These are phyloP conservation scores for Petrosia ficiformis DNA, from an alignment of 37 sponge, comb jelly and placozoan genomes.

Conservation along the genomic window DNA sequence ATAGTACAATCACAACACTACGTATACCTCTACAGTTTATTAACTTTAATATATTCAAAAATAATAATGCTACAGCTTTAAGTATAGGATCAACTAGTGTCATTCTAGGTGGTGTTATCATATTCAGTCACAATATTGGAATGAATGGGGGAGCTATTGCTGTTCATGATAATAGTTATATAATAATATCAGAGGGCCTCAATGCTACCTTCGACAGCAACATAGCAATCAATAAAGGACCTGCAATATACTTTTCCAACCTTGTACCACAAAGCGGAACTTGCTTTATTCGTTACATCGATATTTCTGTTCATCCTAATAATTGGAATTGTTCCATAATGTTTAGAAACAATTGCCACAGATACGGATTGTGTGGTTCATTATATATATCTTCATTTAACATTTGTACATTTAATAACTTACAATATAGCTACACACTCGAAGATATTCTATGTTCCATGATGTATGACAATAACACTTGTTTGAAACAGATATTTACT, in stretches of 20 bases:
- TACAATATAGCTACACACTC: neutral
- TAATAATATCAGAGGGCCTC: neutral
- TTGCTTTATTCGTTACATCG: neutral
- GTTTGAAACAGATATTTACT: neutral
- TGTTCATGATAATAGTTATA: neutral
- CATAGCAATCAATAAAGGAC: neutral
- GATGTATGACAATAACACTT: neutral
- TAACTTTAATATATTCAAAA: neutral
- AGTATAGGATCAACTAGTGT: neutral
- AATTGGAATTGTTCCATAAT: neutral
- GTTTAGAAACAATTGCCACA: neutral
- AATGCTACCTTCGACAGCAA: neutral
- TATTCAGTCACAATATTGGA: neutral
- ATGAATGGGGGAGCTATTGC: neutral
- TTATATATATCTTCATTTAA: neutral
- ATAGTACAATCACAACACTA: neutral
- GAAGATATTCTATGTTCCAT: neutral
- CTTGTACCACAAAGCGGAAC: neutral
- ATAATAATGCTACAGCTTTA: neutral
- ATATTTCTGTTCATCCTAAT: neutral
- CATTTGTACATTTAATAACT: neutral
- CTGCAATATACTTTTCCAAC: neutral
- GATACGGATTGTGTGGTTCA: neutral
- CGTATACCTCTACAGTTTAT: neutral
- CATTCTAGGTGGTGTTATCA: neutral